phyloP scores from a whole-genome alignment of 2,113 vertebrate genomes.

The Elachura formosa region DNA sequence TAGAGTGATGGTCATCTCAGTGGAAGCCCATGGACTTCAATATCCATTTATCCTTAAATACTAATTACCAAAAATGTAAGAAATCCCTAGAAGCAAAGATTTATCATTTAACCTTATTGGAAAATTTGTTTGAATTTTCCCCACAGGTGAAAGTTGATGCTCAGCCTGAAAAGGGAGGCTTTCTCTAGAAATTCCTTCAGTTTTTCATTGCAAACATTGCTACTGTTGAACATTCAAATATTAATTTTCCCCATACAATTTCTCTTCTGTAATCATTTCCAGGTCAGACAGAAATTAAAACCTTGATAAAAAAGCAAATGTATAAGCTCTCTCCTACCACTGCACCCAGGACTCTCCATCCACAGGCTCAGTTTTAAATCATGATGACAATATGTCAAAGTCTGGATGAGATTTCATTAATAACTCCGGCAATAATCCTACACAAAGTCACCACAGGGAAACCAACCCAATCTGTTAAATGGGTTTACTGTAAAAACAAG shows the following conservation, averaged over 20 bases:
- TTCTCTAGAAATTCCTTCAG: background rate
- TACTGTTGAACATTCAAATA: background rate
- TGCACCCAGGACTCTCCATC: background rate
- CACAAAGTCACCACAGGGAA: background rate
- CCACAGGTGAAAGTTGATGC: background rate
- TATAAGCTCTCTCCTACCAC: background rate
- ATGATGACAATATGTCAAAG: background rate
- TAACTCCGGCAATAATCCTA: background rate
- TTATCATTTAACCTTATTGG: background rate
- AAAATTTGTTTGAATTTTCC: background rate
- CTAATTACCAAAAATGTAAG: background rate
- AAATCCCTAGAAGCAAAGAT: background rate
- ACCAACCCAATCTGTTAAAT: background rate
- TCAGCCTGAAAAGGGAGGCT: background rate
- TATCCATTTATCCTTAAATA: background rate
- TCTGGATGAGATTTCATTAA: background rate
- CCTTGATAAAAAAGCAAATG: background rate
- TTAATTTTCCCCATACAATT: background rate
- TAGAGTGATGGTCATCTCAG: background rate
- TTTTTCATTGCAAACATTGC: background rate
- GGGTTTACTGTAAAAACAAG: background rate
- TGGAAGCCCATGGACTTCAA: background rate
- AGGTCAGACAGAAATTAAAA: background rate
- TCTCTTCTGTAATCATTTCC: background rate
- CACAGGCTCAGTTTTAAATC: background rate